phyloP scores from a whole-genome alignment of 92 coral and sea anemone species.

The Hydrozoanthus gracilis region DNA sequence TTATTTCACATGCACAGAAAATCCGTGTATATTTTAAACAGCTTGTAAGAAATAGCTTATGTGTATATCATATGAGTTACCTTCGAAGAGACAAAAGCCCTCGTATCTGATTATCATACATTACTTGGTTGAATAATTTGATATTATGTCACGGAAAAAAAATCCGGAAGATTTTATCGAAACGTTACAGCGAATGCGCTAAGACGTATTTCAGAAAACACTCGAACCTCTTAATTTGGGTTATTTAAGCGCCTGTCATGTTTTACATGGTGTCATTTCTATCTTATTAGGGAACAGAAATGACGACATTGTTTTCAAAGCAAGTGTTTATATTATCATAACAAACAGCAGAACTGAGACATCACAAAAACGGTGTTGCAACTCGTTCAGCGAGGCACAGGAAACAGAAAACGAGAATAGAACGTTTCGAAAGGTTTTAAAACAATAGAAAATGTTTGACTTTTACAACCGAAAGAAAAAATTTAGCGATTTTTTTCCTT shows the following conservation, averaged over 20 bases:
- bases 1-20: background rate
- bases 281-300: conserved; percentile 5
- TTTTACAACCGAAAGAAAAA: too few relatives aligned
- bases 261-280: background rate
- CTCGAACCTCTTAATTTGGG: background rate
- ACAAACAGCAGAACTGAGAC: background rate
- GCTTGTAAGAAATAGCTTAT: background rate
- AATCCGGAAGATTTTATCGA: background rate
- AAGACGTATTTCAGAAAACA: too few relatives aligned
- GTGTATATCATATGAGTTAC: background rate
- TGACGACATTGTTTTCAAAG: background rate
- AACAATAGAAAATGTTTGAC: too few relatives aligned
- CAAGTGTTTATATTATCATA: conserved; percentile 19
- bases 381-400: background rate
- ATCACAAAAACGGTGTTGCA: background rate
- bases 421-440: background rate
- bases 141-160: background rate
- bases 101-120: background rate
- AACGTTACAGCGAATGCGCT: background rate
- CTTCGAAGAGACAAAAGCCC: conserved; percentile 10
- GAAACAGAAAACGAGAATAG: background rate
- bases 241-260: background rate
- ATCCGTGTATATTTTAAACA: background rate
- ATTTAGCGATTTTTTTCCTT: too few relatives aligned
- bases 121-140: background rate